These are phyloP conservation scores for Gasteruption jaculator DNA, from an alignment of 2,888 invertebrate genomes.

Conservation along the genomic window DNA sequence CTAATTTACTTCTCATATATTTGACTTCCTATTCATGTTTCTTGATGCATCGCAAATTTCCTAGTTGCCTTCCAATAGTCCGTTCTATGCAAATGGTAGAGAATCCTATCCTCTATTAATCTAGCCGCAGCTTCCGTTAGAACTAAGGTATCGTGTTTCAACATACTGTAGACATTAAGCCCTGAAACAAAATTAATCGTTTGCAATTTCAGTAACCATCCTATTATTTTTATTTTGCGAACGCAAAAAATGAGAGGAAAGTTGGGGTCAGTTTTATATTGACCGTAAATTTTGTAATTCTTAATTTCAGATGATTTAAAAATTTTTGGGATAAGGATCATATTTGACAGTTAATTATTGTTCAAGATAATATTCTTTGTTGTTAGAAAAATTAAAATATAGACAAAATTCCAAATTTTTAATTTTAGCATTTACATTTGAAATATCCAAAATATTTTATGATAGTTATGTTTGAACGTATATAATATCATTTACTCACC, in stretches of 20 bases:
- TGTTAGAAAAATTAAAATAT: no score
- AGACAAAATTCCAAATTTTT: background rate
- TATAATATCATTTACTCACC: conserved; percentile 58
- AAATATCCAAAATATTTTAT: no score
- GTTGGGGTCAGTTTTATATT: no score
- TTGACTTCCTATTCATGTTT: conserved; percentile 58
- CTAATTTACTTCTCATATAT: conserved; percentile 14
- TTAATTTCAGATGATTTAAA: no score
- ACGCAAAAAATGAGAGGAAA: background rate
- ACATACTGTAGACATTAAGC: conserved; percentile 92
- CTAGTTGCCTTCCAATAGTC: conserved; percentile 53
- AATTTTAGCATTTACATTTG: conserved; percentile 8
- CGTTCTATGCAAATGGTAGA: conserved; percentile 65
- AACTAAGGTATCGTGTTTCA: conserved; percentile 92
- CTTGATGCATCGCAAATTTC: conserved; percentile 63
- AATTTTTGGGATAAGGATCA: no score
- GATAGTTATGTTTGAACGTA: no score
- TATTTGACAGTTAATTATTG: no score
- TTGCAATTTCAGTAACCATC: background rate
- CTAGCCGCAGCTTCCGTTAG: conserved; percentile 81
- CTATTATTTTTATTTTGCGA: conserved; percentile 4
- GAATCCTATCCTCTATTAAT: conserved; percentile 73
- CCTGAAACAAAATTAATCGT: conserved; percentile 44
- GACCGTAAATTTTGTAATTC: no score
- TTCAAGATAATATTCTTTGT: no score